A percentile compares a stretch with the other conserved stretches of the same genome.
phyloP scores from a whole-genome alignment of 2,888 invertebrate genomes.

The Acheta domesticus region DNA sequence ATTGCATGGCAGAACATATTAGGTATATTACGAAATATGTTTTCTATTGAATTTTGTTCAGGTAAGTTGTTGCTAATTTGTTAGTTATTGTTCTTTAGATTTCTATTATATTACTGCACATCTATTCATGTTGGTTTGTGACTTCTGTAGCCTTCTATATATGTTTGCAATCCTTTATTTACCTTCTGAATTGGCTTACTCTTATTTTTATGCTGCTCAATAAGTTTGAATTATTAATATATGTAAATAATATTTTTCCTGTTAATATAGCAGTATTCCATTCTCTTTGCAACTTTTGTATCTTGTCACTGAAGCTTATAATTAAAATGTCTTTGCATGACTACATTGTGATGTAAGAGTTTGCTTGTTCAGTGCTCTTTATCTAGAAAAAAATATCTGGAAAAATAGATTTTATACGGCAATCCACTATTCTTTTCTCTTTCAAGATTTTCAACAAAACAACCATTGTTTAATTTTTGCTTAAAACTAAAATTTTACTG shows the following conservation, averaged over 20 bases:
- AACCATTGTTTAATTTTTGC: slow-evolving; percentile 19
- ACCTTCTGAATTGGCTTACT: too few species aligned
- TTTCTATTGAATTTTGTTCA: too few species aligned
- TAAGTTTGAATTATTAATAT: not conserved
- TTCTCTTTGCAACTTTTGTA: not conserved
- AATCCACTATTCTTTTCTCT: not conserved
- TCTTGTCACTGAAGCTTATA: not conserved
- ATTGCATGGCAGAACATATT: too few species aligned
- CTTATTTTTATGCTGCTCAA: too few species aligned
- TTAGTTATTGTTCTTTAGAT: too few species aligned
- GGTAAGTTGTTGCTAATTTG: too few species aligned
- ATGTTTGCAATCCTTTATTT: too few species aligned
- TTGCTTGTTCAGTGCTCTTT: not conserved
- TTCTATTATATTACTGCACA: too few species aligned
- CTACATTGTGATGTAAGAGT: not conserved
- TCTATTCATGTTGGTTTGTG: too few species aligned
- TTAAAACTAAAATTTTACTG: slow-evolving; percentile 28
- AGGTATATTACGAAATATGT: too few species aligned
- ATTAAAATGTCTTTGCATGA: not conserved
- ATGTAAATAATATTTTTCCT: not conserved
- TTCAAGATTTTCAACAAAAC: slow-evolving; percentile 4
- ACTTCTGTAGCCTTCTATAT: too few species aligned
- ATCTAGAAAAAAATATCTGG: not conserved
- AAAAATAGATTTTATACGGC: not conserved
- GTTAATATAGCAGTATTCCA: not conserved